Evolutionary conservation across 2,888 invertebrate species (phyloP), one percentile per base, ranked within the genome.

Genomic region (Autographa pulchrina): DNA sequence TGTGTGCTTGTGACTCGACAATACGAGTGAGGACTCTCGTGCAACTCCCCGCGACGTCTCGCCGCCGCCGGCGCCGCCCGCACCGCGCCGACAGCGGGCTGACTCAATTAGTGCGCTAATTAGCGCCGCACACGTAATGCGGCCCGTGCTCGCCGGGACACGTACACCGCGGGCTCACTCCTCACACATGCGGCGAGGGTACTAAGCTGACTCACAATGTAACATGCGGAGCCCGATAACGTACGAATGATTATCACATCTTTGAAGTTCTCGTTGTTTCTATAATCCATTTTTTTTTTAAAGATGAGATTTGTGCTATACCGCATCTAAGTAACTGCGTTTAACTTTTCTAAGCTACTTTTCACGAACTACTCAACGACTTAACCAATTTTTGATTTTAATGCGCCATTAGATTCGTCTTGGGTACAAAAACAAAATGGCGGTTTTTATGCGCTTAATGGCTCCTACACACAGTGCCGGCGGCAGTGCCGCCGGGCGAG

Each of bases 71-170:
- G 48, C 48, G 14, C 16, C 13, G 38, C 38, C 38, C 48, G 14
- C 48, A 5, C n/a, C 48, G 48, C 54, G 20, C 54, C 13, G 54
- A 56, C 13, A 20, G 54, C 20, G 13, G 25, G 14, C 54, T 25
- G 54, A 59, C 16, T n/a, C 32, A 75, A 66, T 75, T 63, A 70
- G 60, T 52, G 60, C 20, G 20, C 75, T 75, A 66, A 75, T 76
- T 76, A 76, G 35, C 41, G 56, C n/a, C 56, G 52, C 60, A 48
- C 41, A 54, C 58, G 18, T 5, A 61, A 25, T 25, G 62, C 18
- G 62, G 7, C 14, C 7, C 14, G 16, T 2, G 13, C 20, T 14
- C 20, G 25, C 20, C 2, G 20, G 8, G 61, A 18, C 16, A 38
- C 20, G 11, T 38, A 41, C 13, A 41, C 41, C 41, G 61, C 61